Conservation (phyloP, 2,888 invertebrate genomes). For the Athripsodes cinereus region DNA sequence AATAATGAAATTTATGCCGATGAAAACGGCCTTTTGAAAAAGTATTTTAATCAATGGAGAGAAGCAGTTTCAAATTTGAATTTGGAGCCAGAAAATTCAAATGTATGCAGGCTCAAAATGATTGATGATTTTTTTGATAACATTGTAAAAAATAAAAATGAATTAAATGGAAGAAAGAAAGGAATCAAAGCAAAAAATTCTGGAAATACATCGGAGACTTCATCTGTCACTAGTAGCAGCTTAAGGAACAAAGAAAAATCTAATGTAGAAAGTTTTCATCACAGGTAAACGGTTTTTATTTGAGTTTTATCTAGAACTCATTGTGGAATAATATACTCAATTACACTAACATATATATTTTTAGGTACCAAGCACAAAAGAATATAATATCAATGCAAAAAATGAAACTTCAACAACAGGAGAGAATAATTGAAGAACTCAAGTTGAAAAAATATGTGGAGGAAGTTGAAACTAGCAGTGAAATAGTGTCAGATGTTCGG, state of each 20-base stretch:
- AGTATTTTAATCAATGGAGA: conserved; percentile 21
- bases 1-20: neutral
- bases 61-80: neutral
- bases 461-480: conserved; percentile 54
- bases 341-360: no score
- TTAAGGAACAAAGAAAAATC: conserved; percentile 2
- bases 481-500: conserved; percentile 51
- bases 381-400: conserved; percentile 68
- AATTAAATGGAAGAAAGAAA: conserved; percentile 8
- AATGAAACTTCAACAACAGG: conserved; percentile 64
- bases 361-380: conserved; percentile 62
- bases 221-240: neutral
- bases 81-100: neutral
- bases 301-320: no score
- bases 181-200: neutral
- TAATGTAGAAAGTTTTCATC: conserved; percentile 9
- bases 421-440: conserved; percentile 64
- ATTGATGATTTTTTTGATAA: conserved; percentile 22
- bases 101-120: neutral
- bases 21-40: conserved; percentile 6
- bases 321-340: no score
- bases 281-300: conserved; percentile 15
- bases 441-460: conserved; percentile 63
- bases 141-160: conserved; percentile 20
- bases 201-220: conserved; percentile 4